Conservation (phyloP, 2,797 vertebrate genomes). For the Diglossa cyanea region DNA sequence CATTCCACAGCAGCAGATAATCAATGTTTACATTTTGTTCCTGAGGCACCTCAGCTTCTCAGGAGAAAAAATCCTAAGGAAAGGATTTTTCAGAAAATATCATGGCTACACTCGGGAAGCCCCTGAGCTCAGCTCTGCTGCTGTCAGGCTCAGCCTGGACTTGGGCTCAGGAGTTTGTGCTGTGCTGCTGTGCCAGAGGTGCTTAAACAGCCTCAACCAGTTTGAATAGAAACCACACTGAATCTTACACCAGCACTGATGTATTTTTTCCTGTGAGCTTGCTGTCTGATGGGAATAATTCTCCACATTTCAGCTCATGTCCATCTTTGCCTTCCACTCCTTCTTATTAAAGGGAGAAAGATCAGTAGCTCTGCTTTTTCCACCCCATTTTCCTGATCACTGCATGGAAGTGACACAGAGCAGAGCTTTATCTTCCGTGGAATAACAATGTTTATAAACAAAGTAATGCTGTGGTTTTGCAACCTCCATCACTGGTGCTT, state of each 20-base stretch:
- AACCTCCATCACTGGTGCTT: background rate
- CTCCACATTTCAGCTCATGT: background rate
- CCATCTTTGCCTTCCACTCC: background rate
- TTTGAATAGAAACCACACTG: background rate
- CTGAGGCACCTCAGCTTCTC: too few species aligned
- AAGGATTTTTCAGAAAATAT: too few species aligned
- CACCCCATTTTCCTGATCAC: background rate
- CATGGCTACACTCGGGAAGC: background rate
- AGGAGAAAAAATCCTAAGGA: too few species aligned
- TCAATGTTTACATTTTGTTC: too few species aligned
- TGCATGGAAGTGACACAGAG: background rate
- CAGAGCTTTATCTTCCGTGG: background rate
- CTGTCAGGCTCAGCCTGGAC: background rate
- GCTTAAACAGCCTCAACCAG: background rate
- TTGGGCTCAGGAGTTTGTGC: background rate
- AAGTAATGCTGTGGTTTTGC: background rate
- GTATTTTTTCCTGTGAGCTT: background rate
- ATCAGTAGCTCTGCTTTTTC: background rate
- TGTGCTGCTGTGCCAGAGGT: background rate
- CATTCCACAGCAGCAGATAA: too few species aligned
- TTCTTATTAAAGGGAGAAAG: background rate
- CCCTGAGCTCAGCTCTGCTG: background rate
- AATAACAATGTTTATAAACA: slow-evolving; percentile 34
- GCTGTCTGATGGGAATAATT: background rate
- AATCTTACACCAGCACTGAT: background rate